Percentiles rank a stretch among this genome's conserved stretches.
These are phyloP conservation scores for Eulemur coronatus DNA, from an alignment of 2,797 vertebrate species.

Conservation along the genomic window DNA sequence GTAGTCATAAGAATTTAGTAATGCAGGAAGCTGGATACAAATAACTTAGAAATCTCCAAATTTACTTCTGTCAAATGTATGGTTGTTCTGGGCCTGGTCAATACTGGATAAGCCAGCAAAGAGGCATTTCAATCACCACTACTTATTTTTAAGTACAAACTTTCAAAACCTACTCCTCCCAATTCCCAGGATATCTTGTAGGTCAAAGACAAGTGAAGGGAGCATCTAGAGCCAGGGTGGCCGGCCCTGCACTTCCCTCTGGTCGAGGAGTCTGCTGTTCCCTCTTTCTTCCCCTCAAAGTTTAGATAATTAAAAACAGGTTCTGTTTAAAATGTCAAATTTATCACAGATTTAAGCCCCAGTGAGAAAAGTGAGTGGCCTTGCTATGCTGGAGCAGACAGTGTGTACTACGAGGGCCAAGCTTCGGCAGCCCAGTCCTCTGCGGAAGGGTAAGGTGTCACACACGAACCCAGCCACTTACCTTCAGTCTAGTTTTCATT, in stretches of 20 bases:
- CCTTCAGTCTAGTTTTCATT: neutral
- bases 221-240: neutral
- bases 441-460: neutral
- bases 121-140: neutral
- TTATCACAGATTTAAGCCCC: neutral
- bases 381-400: too few relatives aligned
- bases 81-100: neutral
- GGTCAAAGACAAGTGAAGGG: neutral
- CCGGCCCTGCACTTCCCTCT: neutral
- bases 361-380: neutral
- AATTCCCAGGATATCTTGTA: neutral
- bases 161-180: neutral
- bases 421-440: neutral
- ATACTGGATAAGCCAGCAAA: neutral
- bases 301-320: neutral
- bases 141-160: neutral
- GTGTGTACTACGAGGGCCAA: neutral
- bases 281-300: neutral
- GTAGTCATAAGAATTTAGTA: neutral
- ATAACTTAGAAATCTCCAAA: conserved; percentile 36
- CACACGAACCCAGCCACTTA: neutral
- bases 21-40: neutral
- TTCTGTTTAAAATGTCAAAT: neutral
- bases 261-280: neutral
- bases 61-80: neutral